A percentile compares a stretch with the other conserved stretches of the same genome.
These are phyloP conservation scores for Fundulus diaphanus DNA, from an alignment of 2,797 vertebrate species.

Conservation along the genomic window DNA sequence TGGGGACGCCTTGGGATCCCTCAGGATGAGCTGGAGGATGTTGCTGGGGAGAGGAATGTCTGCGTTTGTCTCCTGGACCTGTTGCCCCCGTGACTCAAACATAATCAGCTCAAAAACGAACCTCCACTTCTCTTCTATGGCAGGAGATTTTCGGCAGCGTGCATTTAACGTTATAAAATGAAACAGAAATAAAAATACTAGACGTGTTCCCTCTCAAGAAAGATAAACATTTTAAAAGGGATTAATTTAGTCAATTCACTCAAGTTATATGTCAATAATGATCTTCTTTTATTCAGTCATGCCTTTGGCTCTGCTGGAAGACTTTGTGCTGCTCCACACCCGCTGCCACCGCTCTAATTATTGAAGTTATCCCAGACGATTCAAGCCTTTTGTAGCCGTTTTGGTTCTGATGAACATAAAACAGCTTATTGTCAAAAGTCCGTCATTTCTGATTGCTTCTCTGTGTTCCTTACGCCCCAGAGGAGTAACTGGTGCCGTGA, in stretches of 20 bases:
- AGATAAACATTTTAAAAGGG: background rate
- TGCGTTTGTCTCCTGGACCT: too few species aligned
- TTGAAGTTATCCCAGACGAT: background rate
- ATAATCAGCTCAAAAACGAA: too few species aligned
- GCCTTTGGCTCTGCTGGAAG: background rate
- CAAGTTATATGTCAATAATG: background rate
- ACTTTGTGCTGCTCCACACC: background rate
- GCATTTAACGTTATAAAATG: background rate
- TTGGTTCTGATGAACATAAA: constrained; percentile 17
- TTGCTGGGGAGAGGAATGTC: too few species aligned
- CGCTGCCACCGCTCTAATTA: background rate
- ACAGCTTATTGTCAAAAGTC: constrained; percentile 3
- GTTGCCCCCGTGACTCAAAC: too few species aligned
- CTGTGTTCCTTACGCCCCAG: background rate
- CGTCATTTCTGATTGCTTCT: constrained; percentile 7
- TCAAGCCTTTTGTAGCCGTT: constrained; percentile 9
- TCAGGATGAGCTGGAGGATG: too few species aligned
- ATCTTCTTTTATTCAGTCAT: background rate
- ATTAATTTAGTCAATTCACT: background rate
- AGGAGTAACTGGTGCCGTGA: background rate
- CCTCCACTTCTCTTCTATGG: too few species aligned
- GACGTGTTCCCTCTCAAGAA: background rate
- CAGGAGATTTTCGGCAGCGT: too few species aligned
- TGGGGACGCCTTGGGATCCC: too few species aligned
- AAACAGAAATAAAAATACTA: too few species aligned